Conservation (phyloP, 1,140 invertebrate species). For the Drosophila bipectinata region DNA sequence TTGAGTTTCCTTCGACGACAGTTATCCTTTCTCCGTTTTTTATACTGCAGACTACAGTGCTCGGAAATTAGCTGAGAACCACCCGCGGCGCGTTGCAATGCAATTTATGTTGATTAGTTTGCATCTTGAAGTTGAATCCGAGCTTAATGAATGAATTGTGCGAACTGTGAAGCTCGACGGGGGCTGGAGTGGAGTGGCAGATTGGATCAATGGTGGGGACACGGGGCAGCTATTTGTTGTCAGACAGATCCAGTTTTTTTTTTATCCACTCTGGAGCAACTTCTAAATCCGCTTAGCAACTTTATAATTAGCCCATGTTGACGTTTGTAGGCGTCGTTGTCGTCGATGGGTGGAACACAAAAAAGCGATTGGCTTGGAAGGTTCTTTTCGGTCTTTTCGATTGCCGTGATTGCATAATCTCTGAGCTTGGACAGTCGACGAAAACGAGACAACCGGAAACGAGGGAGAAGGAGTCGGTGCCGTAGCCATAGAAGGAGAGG, state of each 20-base stretch:
- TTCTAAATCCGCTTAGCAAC: conserved; percentile 75
- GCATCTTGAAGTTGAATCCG: conserved; percentile 41
- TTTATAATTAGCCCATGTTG: conserved; percentile 63
- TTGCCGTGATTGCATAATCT: conserved; percentile 69
- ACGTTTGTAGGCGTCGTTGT: conserved; percentile 41
- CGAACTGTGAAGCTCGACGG: neutral
- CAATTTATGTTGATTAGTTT: conserved; percentile 55
- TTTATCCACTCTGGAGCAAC: conserved; percentile 13
- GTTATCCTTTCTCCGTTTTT: neutral
- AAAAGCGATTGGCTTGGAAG: conserved; percentile 20
- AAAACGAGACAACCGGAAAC: conserved; percentile 24
- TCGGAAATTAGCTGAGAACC: conserved; percentile 22
- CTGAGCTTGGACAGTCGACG: conserved; percentile 42
- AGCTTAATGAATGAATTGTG: conserved; percentile 33
- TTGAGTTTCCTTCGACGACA: conserved; percentile 19
- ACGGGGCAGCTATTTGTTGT: conserved; percentile 1
- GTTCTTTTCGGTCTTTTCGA: conserved; percentile 41
- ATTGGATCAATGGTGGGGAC: conserved; percentile 7
- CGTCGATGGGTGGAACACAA: conserved; percentile 17
- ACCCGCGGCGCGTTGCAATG: conserved; percentile 17
- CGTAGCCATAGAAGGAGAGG: conserved; percentile 6
- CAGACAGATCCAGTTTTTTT: conserved; percentile 6
- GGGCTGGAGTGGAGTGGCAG: neutral
- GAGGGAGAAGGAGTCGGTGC: conserved; percentile 8
- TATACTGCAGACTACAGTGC: neutral